phyloP scores from a whole-genome alignment of 2,797 vertebrate genomes.

The Neosilurus mollespiculum region DNA sequence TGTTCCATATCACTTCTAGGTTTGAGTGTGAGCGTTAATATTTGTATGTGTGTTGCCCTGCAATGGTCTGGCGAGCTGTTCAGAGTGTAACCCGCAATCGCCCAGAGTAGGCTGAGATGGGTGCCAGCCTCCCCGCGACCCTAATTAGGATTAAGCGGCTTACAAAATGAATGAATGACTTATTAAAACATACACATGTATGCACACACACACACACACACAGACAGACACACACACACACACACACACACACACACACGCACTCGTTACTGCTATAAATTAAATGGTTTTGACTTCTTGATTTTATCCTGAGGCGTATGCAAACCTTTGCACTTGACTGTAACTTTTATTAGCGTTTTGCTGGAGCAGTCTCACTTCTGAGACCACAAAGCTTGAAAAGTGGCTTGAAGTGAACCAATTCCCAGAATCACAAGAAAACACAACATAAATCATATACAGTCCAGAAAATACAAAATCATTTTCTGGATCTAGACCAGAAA shows the following conservation, averaged over 20 bases:
- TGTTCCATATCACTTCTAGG: no score
- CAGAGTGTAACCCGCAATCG: no score
- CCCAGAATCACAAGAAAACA: slow-evolving; percentile 5
- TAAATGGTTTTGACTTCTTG: background rate
- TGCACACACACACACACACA: background rate
- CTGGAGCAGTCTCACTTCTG: background rate
- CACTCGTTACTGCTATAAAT: background rate
- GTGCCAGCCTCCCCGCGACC: no score
- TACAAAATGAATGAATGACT: no score
- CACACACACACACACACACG: background rate
- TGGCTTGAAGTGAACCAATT: background rate
- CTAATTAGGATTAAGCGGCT: no score
- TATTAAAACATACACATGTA: no score
- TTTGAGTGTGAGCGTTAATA: no score
- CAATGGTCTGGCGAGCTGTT: no score
- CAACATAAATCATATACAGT: background rate
- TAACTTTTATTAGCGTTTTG: background rate
- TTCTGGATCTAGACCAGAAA: slow-evolving; percentile 10
- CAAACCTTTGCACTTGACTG: background rate
- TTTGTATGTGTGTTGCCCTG: no score
- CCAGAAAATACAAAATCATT: background rate
- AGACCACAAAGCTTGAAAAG: background rate
- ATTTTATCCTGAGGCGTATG: background rate
- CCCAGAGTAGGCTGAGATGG: no score
- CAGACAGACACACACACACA: background rate